These are phyloP conservation scores for Myotis vivesi DNA, from an alignment of 2,797 vertebrate species.

Conservation along the genomic window DNA sequence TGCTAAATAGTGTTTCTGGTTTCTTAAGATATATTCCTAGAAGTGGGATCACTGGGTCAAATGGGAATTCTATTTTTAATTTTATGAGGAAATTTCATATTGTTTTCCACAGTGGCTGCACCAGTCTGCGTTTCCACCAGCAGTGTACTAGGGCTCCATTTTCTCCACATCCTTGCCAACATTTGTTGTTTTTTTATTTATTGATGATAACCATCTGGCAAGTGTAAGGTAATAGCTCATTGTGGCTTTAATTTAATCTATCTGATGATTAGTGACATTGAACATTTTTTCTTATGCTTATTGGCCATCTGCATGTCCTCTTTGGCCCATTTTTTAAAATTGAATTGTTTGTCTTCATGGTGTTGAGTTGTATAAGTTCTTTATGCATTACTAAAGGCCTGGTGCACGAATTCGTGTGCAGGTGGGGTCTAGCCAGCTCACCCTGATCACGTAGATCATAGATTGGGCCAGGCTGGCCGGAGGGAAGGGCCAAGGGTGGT, in stretches of 20 bases:
- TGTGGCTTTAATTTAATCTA: neutral
- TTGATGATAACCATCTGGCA: neutral
- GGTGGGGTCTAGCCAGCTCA: fast-evolving
- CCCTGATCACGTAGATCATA: no score
- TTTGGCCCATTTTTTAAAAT: neutral
- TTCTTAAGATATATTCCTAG: neutral
- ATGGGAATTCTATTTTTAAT: neutral
- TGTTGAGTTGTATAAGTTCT: neutral
- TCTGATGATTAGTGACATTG: neutral
- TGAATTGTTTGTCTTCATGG: neutral
- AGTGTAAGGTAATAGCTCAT: neutral
- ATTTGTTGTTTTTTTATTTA: neutral
- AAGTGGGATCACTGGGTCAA: neutral
- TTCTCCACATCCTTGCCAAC: neutral
- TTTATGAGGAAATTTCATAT: neutral
- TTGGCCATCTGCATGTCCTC: neutral
- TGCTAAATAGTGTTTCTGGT: neutral
- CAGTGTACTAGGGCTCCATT: neutral
- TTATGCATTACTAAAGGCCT: neutral
- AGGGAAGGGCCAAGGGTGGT: no score
- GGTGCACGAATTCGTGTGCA: no score
- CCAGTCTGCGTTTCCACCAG: neutral
- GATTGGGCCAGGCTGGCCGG: no score
- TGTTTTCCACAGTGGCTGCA: neutral
- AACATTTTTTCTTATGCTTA: neutral